These are phyloP conservation scores for Drusus annulatus DNA, from an alignment of 1,140 invertebrate genomes.

Conservation along the genomic window DNA sequence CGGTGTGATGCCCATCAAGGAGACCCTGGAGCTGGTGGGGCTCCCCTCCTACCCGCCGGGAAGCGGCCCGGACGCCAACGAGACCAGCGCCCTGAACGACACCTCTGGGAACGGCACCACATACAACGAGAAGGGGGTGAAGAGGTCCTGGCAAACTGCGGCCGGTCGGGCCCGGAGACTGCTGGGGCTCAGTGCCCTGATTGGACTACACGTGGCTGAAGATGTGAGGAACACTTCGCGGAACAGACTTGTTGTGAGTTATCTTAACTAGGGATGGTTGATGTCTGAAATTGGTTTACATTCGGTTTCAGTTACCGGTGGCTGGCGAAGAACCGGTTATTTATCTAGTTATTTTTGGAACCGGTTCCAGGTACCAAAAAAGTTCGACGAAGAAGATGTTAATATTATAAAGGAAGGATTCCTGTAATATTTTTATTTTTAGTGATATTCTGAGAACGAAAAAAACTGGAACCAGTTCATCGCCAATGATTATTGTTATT, in stretches of 20 bases:
- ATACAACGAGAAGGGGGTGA: not conserved
- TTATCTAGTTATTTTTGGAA: too few species aligned
- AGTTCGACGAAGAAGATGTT: too few species aligned
- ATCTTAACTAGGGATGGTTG: too few species aligned
- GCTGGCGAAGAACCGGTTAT: too few species aligned
- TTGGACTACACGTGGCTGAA: conserved; percentile 77
- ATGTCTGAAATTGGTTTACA: too few species aligned
- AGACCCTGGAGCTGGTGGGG: conserved; percentile 68
- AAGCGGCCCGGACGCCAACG: conserved; percentile 59
- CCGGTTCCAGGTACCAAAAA: too few species aligned
- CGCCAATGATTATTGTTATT: too few species aligned
- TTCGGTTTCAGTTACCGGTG: too few species aligned
- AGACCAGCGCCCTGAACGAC: not conserved
- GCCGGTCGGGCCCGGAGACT: conserved; percentile 70
- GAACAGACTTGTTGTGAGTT: conserved; percentile 76
- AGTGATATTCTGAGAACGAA: too few species aligned
- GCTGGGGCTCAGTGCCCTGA: conserved; percentile 74
- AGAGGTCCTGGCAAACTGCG: conserved; percentile 65
- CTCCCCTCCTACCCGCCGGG: conserved; percentile 69
- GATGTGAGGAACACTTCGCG: conserved; percentile 76
- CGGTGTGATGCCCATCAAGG: conserved; percentile 73
- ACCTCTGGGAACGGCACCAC: not conserved
- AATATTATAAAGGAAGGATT: too few species aligned
- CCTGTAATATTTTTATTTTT: too few species aligned
- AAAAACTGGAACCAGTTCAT: too few species aligned